Percentiles rank a stretch among this genome's conserved stretches.
Conservation (phyloP, 2,888 invertebrate species). For the Teinopalpus imperialis region DNA sequence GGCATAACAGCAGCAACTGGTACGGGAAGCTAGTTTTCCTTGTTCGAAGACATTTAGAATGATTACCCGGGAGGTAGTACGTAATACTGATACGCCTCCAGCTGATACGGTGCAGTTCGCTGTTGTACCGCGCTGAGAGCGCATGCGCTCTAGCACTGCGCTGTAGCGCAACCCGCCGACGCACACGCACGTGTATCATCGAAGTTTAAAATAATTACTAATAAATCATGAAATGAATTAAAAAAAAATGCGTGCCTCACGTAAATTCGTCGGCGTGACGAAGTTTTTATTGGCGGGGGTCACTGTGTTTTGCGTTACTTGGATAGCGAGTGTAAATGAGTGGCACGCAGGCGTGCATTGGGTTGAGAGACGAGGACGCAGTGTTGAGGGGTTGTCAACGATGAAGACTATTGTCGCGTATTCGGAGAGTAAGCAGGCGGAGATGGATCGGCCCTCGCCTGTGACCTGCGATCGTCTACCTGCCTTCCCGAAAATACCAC, state of each 20-base stretch:
- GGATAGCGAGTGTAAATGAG: slow-evolving; percentile 68
- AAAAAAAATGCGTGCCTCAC: slow-evolving; percentile 39
- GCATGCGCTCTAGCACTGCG: slow-evolving; percentile 50
- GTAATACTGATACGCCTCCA: slow-evolving; percentile 79
- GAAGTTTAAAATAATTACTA: slow-evolving; percentile 28
- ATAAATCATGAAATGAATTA: slow-evolving; percentile 25
- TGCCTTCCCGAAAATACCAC: slow-evolving; percentile 53
- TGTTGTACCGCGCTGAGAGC: slow-evolving; percentile 71
- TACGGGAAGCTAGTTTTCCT: slow-evolving; percentile 75
- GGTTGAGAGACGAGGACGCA: slow-evolving; percentile 41
- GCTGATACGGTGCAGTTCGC: slow-evolving; percentile 76
- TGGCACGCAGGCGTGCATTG: slow-evolving; percentile 61
- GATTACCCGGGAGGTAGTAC: slow-evolving; percentile 68
- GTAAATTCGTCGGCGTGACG: slow-evolving; percentile 56
- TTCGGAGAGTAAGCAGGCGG: slow-evolving; percentile 79
- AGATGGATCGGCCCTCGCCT: slow-evolving; percentile 71
- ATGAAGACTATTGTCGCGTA: slow-evolving; percentile 84
- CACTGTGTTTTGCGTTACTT: slow-evolving; percentile 68
- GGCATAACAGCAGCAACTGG: slow-evolving; percentile 66
- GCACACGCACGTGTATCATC: slow-evolving; percentile 37
- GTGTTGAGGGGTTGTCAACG: slow-evolving; percentile 45
- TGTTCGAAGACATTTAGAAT: slow-evolving; percentile 66
- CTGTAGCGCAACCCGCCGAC: slow-evolving; percentile 41
- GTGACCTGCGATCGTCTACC: slow-evolving; percentile 66
- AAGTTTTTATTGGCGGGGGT: slow-evolving; percentile 66